phyloP scores from a whole-genome alignment of 2,888 invertebrate genomes.

The Pyrgus malvae region DNA sequence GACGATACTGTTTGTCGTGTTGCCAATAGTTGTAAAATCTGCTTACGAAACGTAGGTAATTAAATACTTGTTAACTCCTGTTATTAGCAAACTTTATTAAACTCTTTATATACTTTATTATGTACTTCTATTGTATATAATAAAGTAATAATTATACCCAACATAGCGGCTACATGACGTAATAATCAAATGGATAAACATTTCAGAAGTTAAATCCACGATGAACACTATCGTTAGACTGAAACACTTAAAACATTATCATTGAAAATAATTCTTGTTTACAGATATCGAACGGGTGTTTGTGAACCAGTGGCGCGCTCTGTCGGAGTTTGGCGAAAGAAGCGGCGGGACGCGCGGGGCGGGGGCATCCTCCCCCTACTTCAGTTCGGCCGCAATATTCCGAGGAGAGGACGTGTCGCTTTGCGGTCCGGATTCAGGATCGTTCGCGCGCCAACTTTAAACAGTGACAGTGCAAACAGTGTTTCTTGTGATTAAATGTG shows the following conservation, averaged over 20 bases:
- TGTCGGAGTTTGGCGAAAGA: conserved; percentile 57
- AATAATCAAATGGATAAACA: no score
- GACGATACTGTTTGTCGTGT: conserved; percentile 50
- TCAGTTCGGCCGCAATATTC: conserved; percentile 63
- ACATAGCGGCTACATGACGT: neutral
- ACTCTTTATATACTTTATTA: conserved; percentile 3
- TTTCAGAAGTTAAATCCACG: neutral
- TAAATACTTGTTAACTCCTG: neutral
- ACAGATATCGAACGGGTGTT: conserved; percentile 79
- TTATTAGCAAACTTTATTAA: conserved; percentile 1
- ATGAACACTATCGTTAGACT: neutral
- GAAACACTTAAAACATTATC: conserved; percentile 38
- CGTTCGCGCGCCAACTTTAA: conserved; percentile 78
- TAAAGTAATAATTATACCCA: neutral
- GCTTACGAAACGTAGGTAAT: conserved; percentile 8
- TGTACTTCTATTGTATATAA: conserved; percentile 1
- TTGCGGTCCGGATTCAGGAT: conserved; percentile 46
- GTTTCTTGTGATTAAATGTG: conserved; percentile 58
- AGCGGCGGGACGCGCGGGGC: conserved; percentile 62
- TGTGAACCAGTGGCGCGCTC: conserved; percentile 72
- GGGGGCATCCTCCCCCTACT: conserved; percentile 70
- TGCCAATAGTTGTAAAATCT: conserved; percentile 35
- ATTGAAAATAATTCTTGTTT: conserved; percentile 76
- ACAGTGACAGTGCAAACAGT: conserved; percentile 63
- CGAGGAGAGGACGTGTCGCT: conserved; percentile 55